A percentile compares a stretch with the other conserved stretches of the same genome.
phyloP scores from a whole-genome alignment of 2,888 invertebrate genomes.

The Machimus atricapillus region DNA sequence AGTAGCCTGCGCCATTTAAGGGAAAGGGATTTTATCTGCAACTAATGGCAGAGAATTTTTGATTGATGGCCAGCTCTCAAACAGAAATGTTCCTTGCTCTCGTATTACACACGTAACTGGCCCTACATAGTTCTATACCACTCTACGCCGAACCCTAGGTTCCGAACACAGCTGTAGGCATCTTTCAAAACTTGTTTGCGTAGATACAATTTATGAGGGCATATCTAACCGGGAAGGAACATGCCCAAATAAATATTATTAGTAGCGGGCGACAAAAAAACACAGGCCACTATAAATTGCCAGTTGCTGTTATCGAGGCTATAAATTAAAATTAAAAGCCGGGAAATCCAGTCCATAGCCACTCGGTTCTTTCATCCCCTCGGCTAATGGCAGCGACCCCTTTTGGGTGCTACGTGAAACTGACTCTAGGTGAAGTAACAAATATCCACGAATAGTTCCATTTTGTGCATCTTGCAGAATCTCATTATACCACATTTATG shows the following conservation, averaged over 20 bases:
- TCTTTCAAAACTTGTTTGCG: conserved; percentile 7
- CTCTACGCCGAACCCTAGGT: background rate
- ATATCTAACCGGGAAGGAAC: background rate
- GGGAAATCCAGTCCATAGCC: conserved; percentile 3
- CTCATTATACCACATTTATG: conserved; percentile 34
- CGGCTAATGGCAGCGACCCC: background rate
- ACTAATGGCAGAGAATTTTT: conserved; percentile 16
- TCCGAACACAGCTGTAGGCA: background rate
- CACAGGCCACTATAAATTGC: conserved; percentile 34
- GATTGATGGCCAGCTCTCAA: conserved; percentile 32
- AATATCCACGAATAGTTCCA: conserved; percentile 8
- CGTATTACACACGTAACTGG: background rate
- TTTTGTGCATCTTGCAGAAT: conserved; percentile 37
- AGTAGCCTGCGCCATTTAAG: background rate
- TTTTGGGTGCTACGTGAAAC: background rate
- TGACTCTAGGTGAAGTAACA: conserved; percentile 8
- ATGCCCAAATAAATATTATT: conserved; percentile 14
- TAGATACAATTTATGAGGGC: conserved; percentile 10
- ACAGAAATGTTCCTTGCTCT: background rate
- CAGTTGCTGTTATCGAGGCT: conserved; percentile 41
- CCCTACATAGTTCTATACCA: background rate
- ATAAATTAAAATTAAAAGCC: conserved; percentile 44
- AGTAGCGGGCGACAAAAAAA: conserved; percentile 3
- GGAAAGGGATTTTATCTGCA: conserved; percentile 6
- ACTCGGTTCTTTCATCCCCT: background rate